Base-by-base conservation (phyloP, 2,888 invertebrate species). In the Tubiluchus corallicola region DNA sequence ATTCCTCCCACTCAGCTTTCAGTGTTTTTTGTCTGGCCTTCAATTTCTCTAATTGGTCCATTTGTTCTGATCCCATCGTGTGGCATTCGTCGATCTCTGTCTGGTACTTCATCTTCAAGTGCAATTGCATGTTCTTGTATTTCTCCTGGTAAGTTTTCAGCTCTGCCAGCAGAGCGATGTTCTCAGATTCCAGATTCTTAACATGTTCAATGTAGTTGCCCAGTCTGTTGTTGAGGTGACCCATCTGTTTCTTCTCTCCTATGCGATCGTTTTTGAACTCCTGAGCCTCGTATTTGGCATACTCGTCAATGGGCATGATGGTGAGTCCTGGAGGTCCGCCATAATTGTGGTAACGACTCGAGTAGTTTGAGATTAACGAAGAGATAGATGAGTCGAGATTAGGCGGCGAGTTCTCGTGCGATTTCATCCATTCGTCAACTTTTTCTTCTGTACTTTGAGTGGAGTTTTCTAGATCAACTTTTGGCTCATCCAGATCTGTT, bases 51-150 rank as follows among this genome's bases (percentile, higher is more conserved):
- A 29, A 9, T n/a, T 29, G 9, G 29, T 29, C 29, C 29, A 9
- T 9, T 29, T n/a, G 29, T 9, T 29, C n/a, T 9, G 9, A 9
- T 9, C 29, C 29, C 29, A 29, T 9, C 29, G 9, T 9, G 9
- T n/a, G 29, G 29, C 29, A 29, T n/a, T 29, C 29, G 29, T 29
- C n/a, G 29, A 29, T 29, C 29, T 29, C 29, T n/a, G 29, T 29
- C 29, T 29, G 9, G 29, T 29, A 29, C 29, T 29, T 29, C 29
- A 29, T 29, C 29, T 29, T 29, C 29, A 29, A n/a, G 29, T 29
- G 29, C 29, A 29, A n/a, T n/a, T 9, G n/a, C 29, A 29, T 29
- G 29, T n/a, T 29, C 29, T 9, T 29, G 29, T 29, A 29, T n/a
- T 29, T 29, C 29, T 29, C 29, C 29, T 29, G 29, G 29, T 29